A percentile compares a stretch with the other conserved stretches of the same genome.
These are phyloP conservation scores for Heliconius hewitsoni DNA, from an alignment of 1,140 invertebrate species.

Conservation along the genomic window DNA sequence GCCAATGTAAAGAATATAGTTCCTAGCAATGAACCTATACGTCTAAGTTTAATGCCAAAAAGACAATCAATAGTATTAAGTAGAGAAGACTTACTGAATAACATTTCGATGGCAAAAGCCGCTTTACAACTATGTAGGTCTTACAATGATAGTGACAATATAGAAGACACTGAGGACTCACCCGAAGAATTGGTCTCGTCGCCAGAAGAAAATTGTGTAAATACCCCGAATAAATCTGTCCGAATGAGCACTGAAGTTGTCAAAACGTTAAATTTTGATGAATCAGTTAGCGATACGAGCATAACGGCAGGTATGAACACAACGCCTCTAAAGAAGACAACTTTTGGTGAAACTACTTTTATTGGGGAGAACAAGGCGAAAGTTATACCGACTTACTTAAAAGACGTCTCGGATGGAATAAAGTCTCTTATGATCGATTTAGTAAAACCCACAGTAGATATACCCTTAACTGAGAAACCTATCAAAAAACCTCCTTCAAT, in stretches of 20 bases:
- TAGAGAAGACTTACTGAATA: constrained; percentile 60
- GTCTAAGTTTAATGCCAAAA: constrained; percentile 49
- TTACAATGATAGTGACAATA: constrained; percentile 47
- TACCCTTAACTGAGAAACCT: constrained; percentile 43
- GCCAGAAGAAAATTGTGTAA: constrained; percentile 13
- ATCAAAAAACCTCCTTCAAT: constrained; percentile 42
- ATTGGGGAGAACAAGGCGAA: constrained; percentile 54
- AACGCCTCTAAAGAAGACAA: constrained; percentile 61
- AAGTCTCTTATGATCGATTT: constrained; percentile 68
- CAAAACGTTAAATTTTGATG: constrained; percentile 64
- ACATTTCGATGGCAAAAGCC: constrained; percentile 62
- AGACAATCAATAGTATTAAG: constrained; percentile 56
- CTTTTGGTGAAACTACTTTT: constrained; percentile 57
- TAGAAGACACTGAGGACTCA: constrained; percentile 44
- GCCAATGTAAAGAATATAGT: background rate
- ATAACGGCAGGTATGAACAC: constrained; percentile 39
- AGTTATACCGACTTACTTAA: constrained; percentile 63
- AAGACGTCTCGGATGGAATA: constrained; percentile 60
- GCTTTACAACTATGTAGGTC: constrained; percentile 50
- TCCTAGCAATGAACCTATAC: constrained; percentile 36
- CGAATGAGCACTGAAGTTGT: constrained; percentile 61
- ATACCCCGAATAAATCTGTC: constrained; percentile 42
- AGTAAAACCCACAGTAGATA: constrained; percentile 60
- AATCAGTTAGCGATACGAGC: constrained; percentile 47
- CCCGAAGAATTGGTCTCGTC: constrained; percentile 26